These are phyloP conservation scores for Polydrusus pterygomalis DNA, from an alignment of 2,888 invertebrate species.

Conservation along the genomic window DNA sequence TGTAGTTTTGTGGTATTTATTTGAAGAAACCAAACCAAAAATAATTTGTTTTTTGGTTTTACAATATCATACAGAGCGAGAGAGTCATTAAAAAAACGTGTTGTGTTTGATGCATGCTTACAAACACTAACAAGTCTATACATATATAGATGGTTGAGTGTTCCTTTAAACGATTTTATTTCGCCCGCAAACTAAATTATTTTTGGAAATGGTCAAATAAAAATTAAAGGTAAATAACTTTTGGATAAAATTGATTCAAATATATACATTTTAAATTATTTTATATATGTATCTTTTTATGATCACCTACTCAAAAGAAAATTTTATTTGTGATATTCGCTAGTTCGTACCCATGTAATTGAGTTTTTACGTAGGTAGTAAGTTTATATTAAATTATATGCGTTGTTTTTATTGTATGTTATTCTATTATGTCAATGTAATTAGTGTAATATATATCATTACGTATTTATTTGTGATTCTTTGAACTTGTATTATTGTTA, in stretches of 20 bases:
- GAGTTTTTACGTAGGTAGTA: slow-evolving; percentile 21
- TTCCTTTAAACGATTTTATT: too few species aligned
- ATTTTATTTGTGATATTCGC: slow-evolving; percentile 36
- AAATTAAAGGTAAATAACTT: not conserved
- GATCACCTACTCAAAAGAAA: not conserved
- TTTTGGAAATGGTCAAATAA: not conserved
- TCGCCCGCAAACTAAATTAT: not conserved
- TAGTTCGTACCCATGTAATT: slow-evolving; percentile 25
- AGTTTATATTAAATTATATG: slow-evolving; percentile 14
- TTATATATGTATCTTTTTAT: slow-evolving; percentile 1
- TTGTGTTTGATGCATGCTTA: too few species aligned
- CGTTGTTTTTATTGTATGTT: slow-evolving; percentile 34
- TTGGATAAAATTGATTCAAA: not conserved
- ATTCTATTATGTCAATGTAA: slow-evolving; percentile 40
- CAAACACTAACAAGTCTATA: too few species aligned
- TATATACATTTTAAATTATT: not conserved
- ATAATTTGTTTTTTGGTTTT: too few species aligned
- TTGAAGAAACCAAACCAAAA: too few species aligned
- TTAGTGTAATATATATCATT: slow-evolving; percentile 35
- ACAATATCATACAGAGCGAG: too few species aligned
- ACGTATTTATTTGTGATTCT: slow-evolving; percentile 70
- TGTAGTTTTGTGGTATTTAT: not conserved
- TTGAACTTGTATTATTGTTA: slow-evolving; percentile 65
- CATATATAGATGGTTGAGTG: too few species aligned
- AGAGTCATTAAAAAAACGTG: too few species aligned